Conservation (phyloP, 2,888 invertebrate species). For the Cordylochernes scorpioides region DNA sequence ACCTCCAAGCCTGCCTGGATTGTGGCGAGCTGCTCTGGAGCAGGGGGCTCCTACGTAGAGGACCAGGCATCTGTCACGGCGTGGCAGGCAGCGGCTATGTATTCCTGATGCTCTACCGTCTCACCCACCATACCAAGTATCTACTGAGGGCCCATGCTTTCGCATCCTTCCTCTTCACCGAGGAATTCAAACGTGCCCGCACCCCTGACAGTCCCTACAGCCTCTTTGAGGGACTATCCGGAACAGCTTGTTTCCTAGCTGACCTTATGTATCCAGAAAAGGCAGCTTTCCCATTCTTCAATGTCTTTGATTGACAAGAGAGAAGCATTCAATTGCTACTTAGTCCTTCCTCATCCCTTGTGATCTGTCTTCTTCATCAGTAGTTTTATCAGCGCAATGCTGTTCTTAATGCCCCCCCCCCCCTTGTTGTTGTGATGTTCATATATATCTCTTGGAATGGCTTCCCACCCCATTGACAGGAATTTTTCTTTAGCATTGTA, state of each 20-base stretch:
- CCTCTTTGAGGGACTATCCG: slow-evolving; percentile 60
- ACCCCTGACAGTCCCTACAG: slow-evolving; percentile 55
- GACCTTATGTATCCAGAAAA: slow-evolving; percentile 43
- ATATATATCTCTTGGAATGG: too few relatives aligned
- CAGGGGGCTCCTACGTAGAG: slow-evolving; percentile 53
- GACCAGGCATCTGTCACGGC: slow-evolving; percentile 66
- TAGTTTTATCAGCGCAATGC: too few relatives aligned
- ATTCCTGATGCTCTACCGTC: slow-evolving; percentile 42
- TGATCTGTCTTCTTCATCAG: too few relatives aligned
- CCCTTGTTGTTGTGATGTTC: too few relatives aligned
- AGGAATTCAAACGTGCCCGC: slow-evolving; percentile 37
- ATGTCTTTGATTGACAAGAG: too few relatives aligned
- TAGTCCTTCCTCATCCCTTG: too few relatives aligned
- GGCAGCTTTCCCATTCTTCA: slow-evolving; percentile 52
- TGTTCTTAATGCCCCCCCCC: too few relatives aligned
- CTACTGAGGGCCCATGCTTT: slow-evolving; percentile 45
- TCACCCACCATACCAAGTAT: slow-evolving; percentile 41
- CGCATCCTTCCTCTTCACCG: slow-evolving; percentile 40
- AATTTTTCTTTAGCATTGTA: too few relatives aligned
- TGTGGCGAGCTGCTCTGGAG: slow-evolving; percentile 53
- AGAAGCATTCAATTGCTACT: too few relatives aligned
- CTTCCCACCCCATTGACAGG: too few relatives aligned
- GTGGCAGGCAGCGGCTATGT: slow-evolving; percentile 48
- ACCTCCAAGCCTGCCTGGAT: slow-evolving; percentile 35
- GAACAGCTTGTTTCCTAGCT: slow-evolving; percentile 50